Evolutionary conservation across 2,797 vertebrate genomes (phyloP), one percentile per base, ranked within the genome.

Genomic region (Prunella strophiata): DNA sequence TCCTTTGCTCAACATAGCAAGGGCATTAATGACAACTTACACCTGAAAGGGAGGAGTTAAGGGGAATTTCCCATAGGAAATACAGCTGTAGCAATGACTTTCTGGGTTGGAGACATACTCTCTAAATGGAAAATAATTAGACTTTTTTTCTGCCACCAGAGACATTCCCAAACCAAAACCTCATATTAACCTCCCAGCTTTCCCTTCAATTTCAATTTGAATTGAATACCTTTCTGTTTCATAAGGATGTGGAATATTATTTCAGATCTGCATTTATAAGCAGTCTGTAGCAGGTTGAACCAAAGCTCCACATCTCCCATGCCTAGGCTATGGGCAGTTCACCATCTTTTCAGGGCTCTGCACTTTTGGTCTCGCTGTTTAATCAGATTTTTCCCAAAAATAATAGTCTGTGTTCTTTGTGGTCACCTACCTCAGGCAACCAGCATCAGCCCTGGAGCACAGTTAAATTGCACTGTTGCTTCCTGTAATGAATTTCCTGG

Each of bases 121-220:
- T 94, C 51, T 91, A 95, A 95, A 85, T 80, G 79, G 79, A 92
- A 91, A 95, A 95, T 86, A 92, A 91, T 94, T 91, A 72, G n/a
- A 77, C 71, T 80, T 82, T 85, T 84, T 84, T 81, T 93, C 63
- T 90, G 73, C 61, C 87, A 76, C 81, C 50, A 88, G 78, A 94
- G 92, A 83, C 32, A 1, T 77, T 93, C 50, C 57, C 54, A 89
- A 81, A 61, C 66, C 80, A 92, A 94, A 89, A 42, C 79, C 73
- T 89, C 73, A 45, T 88, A 79, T 94, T 95, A 96, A 95, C 87
- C 74, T 91, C 34, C n/a, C 63, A 72, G 36, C 42, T 55, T 96
- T 61, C 52, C 79, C 88, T 93, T 96, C 94, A 80, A 75, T 85
- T 94, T 95, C 83, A 87, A 79, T 95, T 94, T 96, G 91, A 88